These are phyloP conservation scores for Sitta carolinensis DNA, from an alignment of 2,797 vertebrate species.

Conservation along the genomic window DNA sequence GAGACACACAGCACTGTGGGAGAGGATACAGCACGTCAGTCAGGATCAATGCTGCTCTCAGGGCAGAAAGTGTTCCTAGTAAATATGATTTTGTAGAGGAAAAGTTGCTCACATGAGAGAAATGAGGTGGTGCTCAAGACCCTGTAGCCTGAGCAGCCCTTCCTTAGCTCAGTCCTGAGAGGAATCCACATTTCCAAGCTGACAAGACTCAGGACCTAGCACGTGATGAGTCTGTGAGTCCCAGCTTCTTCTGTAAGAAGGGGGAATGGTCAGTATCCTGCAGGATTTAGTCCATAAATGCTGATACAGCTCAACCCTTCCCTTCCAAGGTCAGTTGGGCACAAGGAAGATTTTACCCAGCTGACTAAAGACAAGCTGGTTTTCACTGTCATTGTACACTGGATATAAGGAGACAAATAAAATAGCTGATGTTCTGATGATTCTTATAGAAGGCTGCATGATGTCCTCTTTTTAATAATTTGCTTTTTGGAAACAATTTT, in stretches of 20 bases:
- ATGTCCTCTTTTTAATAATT: neutral
- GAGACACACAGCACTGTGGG: neutral
- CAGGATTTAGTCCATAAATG: neutral
- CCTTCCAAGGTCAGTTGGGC: neutral
- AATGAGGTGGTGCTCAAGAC: neutral
- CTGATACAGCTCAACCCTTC: neutral
- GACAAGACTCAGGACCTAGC: neutral
- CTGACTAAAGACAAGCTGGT: neutral
- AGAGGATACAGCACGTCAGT: accelerated
- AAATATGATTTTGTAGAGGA: neutral
- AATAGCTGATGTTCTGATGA: neutral
- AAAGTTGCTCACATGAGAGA: neutral
- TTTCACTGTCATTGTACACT: neutral
- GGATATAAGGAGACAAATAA: neutral
- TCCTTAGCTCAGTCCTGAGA: neutral
- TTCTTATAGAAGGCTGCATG: neutral
- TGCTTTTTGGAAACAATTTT: neutral
- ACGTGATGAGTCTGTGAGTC: accelerated
- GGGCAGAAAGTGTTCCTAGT: neutral
- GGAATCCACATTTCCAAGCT: neutral
- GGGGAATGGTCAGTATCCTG: neutral
- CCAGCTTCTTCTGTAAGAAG: neutral
- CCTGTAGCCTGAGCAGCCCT: neutral
- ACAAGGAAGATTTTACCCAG: neutral
- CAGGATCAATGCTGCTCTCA: neutral